Base-by-base conservation (phyloP, 2,797 vertebrate species). In the Carapus acus region DNA sequence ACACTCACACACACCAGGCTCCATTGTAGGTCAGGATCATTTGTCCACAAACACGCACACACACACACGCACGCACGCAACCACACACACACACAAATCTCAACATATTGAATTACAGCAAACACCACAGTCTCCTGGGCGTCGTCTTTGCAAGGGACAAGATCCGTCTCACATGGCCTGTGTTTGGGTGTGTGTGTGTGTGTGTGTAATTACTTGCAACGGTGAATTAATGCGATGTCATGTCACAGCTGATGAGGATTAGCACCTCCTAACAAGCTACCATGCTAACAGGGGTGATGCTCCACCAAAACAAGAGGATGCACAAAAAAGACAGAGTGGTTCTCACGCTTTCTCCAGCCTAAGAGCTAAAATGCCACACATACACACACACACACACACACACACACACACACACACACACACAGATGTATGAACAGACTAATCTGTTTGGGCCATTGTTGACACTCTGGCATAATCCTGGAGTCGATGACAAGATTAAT, bases 401-500 rank as follows among this genome's bases (percentile, higher is more conserved):
- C 42, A 19, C 33, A 38, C 34, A 15, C 21, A 19, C 43, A 27
- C 14, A 24, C 37, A 17, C 16, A 37, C n/a, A 31, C 12, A 43
- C 27, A 43, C 41, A 58, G 39, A 58, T 29, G 56, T 19, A 65
- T 34, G 50, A 38, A 44, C 46, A 19, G 20, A 11, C 8, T 67
- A 74, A 81, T 74, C 74, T 24, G 14, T 46, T 72, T 62, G 70
- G 54, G 37, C 39, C 39, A 51, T 71, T 74, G 60, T 68, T 67
- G 51, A 70, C 55, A 55, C 41, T 33, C 29, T 38, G 46, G 27
- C 19, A 40, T 79, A 82, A 81, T 82, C 78, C 76, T 2, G 4
- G 46, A 66, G 58, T 69, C 59, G 17, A 67, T 79, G 50, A 77
- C 51, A 44, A 63, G 62, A 44, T 71, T 74, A 72, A 81, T 73